A percentile compares a stretch with the other conserved stretches of the same genome.
Evolutionary conservation across 2,113 vertebrate genomes (phyloP).

Genomic region (Grallaria varia): DNA sequence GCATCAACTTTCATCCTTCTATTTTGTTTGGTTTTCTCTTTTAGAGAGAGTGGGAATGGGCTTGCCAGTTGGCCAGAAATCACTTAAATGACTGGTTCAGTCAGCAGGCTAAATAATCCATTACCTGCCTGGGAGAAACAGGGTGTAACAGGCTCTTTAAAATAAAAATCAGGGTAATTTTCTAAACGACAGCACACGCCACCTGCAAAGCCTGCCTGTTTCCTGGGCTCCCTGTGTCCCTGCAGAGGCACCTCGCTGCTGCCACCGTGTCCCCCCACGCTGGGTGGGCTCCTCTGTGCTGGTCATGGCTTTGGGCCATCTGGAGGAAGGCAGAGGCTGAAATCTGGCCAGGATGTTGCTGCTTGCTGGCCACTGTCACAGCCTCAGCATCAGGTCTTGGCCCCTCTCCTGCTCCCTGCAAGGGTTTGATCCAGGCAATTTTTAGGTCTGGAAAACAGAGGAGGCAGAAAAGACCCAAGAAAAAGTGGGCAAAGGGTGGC

Average conservation of each 20-base stretch:
- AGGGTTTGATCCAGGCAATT: constrained; percentile 44
- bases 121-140: background rate
- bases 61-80: background rate
- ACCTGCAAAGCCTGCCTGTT: background rate
- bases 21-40: background rate
- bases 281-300: constrained; percentile 77
- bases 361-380: constrained; percentile 76
- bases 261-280: constrained; percentile 74
- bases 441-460: background rate
- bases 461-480: background rate
- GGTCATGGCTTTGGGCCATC: constrained; percentile 69
- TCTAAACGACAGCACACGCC: background rate
- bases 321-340: constrained; percentile 82
- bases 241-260: constrained; percentile 73
- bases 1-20: background rate
- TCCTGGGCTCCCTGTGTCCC: background rate
- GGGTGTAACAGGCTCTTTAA: background rate
- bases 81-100: background rate
- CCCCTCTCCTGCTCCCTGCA: constrained; percentile 76
- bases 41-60: background rate
- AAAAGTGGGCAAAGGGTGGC: background rate
- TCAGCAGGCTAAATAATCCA: background rate
- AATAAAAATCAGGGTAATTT: background rate
- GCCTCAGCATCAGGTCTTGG: constrained; percentile 78
- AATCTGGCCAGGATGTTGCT: constrained; percentile 79